Evolutionary conservation across 2,888 invertebrate species (phyloP).

Genomic region (Lasioglossum lativentre): DNA sequence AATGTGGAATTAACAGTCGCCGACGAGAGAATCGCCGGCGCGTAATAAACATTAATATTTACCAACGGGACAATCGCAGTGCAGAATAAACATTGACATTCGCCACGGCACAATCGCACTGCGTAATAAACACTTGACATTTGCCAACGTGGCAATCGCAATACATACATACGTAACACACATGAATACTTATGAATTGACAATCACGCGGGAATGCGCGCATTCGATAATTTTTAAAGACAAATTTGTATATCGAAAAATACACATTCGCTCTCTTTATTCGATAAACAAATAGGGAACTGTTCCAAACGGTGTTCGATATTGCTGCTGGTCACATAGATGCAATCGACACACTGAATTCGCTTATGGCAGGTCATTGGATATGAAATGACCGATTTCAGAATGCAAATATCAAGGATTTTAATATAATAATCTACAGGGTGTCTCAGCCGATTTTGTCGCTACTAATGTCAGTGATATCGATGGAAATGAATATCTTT

Average conservation of each 20-base stretch:
- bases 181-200: background rate
- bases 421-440: no score
- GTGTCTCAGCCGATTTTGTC: no score
- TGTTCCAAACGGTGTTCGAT: background rate
- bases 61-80: background rate
- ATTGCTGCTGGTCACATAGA: no score
- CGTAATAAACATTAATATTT: conserved; percentile 14
- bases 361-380: no score
- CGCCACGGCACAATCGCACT: background rate
- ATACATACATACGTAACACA: background rate
- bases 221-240: background rate
- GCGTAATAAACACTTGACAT: conserved; percentile 7
- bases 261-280: background rate
- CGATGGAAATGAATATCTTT: no score
- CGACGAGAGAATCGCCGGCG: background rate
- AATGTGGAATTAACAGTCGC: conserved; percentile 1
- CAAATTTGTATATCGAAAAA: background rate
- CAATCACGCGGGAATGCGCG: background rate
- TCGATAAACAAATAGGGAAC: background rate
- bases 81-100: conserved; percentile 5
- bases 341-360: no score
- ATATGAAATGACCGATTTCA: no score
- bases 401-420: no score
- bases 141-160: background rate
- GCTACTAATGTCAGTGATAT: no score